Percentiles rank a stretch among this genome's conserved stretches.
Evolutionary conservation across 1,140 invertebrate species (phyloP).

Genomic region (Samia ricini): DNA sequence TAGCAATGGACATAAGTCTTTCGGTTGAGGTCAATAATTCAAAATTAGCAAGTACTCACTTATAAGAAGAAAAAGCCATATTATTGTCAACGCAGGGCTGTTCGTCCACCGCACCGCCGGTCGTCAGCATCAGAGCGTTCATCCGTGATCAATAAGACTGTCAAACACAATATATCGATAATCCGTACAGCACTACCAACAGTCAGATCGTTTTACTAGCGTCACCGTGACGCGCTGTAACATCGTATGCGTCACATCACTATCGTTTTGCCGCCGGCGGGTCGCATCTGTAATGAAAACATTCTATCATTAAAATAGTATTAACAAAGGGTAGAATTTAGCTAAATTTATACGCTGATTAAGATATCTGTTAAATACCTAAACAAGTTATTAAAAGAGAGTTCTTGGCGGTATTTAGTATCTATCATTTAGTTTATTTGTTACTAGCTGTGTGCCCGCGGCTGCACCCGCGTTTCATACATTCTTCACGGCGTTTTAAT

Average conservation of each 20-base stretch:
- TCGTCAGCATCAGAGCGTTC: conserved; percentile 73
- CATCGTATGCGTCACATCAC: conserved; percentile 58
- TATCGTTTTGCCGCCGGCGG: conserved; percentile 23
- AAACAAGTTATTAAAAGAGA: too few relatives aligned
- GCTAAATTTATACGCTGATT: too few relatives aligned
- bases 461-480: too few relatives aligned
- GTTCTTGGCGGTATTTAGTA: too few relatives aligned
- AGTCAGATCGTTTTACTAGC: conserved; percentile 32
- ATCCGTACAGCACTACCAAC: conserved; percentile 47
- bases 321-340: not conserved
- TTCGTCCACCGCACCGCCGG: conserved; percentile 57
- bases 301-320: conserved; percentile 10
- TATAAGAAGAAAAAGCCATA: conserved; percentile 68
- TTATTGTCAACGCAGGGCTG: conserved; percentile 64
- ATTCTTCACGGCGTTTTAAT: too few relatives aligned
- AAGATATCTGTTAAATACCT: too few relatives aligned
- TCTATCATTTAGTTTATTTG: too few relatives aligned
- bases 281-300: conserved; percentile 31
- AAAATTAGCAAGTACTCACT: conserved; percentile 43
- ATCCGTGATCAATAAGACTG: conserved; percentile 38
- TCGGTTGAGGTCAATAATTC: too few relatives aligned
- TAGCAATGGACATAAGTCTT: too few relatives aligned
- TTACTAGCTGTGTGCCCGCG: too few relatives aligned
- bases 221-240: conserved; percentile 40
- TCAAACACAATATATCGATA: conserved; percentile 32